Conservation (phyloP, 2,888 invertebrate genomes). For the Rhamphomyia laevipes region DNA sequence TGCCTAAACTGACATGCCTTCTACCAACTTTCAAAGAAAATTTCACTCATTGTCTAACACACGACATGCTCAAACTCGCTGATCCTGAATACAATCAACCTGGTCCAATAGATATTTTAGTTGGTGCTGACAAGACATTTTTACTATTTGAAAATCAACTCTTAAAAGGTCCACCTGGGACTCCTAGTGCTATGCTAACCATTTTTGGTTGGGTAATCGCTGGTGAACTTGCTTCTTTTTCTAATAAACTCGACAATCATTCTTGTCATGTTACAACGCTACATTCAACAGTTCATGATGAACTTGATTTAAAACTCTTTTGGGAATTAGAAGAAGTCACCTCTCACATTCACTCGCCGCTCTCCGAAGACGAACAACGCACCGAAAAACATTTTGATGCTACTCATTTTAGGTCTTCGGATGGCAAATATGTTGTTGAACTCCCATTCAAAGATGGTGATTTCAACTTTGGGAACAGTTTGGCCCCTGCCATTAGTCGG, state of each 20-base stretch:
- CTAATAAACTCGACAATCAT: neutral
- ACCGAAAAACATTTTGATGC: too few species aligned
- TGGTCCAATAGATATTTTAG: conserved; percentile 10
- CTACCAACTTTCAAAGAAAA: too few species aligned
- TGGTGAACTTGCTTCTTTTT: too few species aligned
- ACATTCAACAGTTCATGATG: neutral
- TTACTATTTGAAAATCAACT: conserved; percentile 8
- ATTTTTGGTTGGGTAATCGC: too few species aligned
- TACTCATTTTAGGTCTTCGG: conserved; percentile 5
- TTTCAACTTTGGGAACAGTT: conserved; percentile 8
- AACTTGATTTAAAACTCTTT: too few species aligned
- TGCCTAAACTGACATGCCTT: conserved; percentile 5
- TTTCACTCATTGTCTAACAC: too few species aligned
- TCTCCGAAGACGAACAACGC: too few species aligned
- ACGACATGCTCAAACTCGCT: conserved; percentile 5
- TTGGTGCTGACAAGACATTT: conserved; percentile 12
- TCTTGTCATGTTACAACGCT: neutral
- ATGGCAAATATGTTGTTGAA: conserved; percentile 10
- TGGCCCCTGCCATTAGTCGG: conserved; percentile 5
- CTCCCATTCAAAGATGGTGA: conserved; percentile 7
- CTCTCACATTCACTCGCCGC: too few species aligned
- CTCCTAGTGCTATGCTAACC: conserved; percentile 9
- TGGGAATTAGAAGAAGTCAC: too few species aligned
- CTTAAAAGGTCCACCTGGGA: neutral
- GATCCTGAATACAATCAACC: conserved; percentile 11